Percentiles rank a stretch among this genome's conserved stretches.
Conservation (phyloP, 2,797 vertebrate genomes). For the Muscicapa comitata region DNA sequence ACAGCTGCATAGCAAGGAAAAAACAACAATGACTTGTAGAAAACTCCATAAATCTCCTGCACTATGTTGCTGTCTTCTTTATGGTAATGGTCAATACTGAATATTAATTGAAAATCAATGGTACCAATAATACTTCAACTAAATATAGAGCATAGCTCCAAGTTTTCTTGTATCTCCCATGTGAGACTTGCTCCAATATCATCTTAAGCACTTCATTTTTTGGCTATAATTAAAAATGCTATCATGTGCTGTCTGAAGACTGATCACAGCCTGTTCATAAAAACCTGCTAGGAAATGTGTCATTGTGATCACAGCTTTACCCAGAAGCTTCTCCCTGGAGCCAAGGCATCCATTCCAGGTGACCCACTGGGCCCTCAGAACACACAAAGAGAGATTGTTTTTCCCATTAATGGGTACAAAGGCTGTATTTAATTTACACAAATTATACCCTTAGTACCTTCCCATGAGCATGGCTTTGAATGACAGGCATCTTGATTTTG, state of each 20-base stretch:
- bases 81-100: not conserved
- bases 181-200: not conserved
- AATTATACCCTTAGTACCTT: not conserved
- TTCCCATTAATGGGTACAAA: not conserved
- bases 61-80: not conserved
- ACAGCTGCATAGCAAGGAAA: not conserved
- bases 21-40: not conserved
- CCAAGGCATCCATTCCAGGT: not conserved
- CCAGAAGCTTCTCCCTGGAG: not conserved
- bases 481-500: slow-evolving; percentile 28
- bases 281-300: not conserved
- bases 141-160: not conserved
- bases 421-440: not conserved
- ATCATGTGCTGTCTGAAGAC: not conserved
- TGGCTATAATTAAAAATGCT: slow-evolving; percentile 4
- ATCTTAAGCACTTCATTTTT: slow-evolving; percentile 28
- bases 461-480: slow-evolving; percentile 1
- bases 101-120: slow-evolving; percentile 44
- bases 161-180: not conserved
- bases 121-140: not conserved
- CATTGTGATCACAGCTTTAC: not conserved
- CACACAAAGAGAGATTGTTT: not conserved
- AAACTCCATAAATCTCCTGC: not conserved
- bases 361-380: not conserved
- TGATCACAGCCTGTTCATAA: not conserved